Evolutionary conservation across 2,888 invertebrate species (phyloP).

Genomic region (Aleiodes alternator): DNA sequence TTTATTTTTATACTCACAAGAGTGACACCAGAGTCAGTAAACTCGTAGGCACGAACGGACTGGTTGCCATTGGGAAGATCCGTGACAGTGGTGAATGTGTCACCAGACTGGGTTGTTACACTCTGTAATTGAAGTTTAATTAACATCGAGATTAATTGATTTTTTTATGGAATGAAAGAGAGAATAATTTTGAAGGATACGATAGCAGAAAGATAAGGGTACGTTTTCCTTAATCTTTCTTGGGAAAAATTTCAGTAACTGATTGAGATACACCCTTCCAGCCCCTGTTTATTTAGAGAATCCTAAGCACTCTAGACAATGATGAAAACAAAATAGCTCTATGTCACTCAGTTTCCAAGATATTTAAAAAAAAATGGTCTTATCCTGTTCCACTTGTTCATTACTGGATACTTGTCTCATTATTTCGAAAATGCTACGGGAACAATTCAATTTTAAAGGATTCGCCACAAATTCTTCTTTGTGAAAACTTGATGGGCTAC

Average conservation of each 20-base stretch:
- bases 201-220: too few relatives aligned
- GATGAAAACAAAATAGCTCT: neutral
- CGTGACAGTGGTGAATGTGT: conserved; percentile 66
- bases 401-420: too few relatives aligned
- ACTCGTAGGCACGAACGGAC: conserved; percentile 68
- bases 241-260: too few relatives aligned
- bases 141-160: neutral
- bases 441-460: too few relatives aligned
- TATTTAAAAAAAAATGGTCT: too few relatives aligned
- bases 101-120: conserved; percentile 65
- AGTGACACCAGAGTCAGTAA: conserved; percentile 68
- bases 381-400: too few relatives aligned
- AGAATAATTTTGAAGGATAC: too few relatives aligned
- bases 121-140: conserved; percentile 60
- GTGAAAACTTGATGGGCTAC: too few relatives aligned
- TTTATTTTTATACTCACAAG: conserved; percentile 64
- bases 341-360: neutral
- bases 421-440: too few relatives aligned
- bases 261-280: too few relatives aligned
- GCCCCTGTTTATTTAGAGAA: neutral
- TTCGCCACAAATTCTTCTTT: too few relatives aligned
- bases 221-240: too few relatives aligned
- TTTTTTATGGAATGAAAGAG: neutral
- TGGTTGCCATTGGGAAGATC: conserved; percentile 63
- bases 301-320: neutral